phyloP scores from a whole-genome alignment of 2,113 vertebrate genomes.

The Hemicordylus capensis region DNA sequence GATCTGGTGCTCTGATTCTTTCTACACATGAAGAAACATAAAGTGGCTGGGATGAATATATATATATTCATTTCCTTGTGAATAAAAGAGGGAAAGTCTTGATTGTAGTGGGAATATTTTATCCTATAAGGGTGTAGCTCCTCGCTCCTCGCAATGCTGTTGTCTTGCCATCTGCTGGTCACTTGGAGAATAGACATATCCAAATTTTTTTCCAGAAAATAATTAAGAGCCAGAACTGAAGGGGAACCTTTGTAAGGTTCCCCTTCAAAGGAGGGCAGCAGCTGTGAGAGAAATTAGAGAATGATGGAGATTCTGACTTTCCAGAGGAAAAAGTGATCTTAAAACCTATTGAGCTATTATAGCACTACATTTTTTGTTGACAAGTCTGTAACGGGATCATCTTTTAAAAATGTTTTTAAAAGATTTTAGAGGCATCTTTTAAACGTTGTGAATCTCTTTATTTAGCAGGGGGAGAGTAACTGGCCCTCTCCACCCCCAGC shows the following conservation, averaged over 20 bases:
- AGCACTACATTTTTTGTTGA: too few species aligned
- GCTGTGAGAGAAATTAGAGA: neutral
- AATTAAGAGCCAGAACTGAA: too few species aligned
- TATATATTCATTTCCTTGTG: neutral
- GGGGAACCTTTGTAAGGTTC: neutral
- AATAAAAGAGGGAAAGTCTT: neutral
- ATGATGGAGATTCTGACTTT: neutral
- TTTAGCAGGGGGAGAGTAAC: too few species aligned
- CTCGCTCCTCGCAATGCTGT: neutral
- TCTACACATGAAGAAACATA: neutral
- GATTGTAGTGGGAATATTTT: neutral
- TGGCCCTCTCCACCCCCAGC: too few species aligned
- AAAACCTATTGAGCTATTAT: neutral
- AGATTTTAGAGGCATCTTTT: too few species aligned
- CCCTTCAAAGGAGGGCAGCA: neutral
- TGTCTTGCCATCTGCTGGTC: constrained; percentile 72
- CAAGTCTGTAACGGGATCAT: neutral
- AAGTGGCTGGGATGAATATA: neutral
- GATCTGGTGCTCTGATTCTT: neutral
- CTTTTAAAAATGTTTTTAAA: neutral
- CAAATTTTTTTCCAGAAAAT: neutral
- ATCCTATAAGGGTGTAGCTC: neutral
- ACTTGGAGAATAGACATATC: neutral
- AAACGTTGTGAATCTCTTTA: too few species aligned
- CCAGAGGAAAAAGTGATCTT: neutral